A percentile compares a stretch with the other conserved stretches of the same genome.
Evolutionary conservation across 2,888 invertebrate genomes (phyloP).

Genomic region (Apamea sordens): DNA sequence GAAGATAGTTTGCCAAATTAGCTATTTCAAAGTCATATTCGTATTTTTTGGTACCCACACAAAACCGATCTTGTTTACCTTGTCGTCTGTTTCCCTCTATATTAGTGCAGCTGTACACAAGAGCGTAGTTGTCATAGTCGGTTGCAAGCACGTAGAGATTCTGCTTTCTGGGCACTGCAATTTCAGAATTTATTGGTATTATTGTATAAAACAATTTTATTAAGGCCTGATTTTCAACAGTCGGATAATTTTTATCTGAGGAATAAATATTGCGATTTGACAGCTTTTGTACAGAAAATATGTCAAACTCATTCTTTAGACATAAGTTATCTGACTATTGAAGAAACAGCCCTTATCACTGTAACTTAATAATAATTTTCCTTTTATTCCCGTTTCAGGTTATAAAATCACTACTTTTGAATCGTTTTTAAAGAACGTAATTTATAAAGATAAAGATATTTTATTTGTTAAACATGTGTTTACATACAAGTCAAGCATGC

Average conservation of each 20-base stretch:
- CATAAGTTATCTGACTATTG: no score
- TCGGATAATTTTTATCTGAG: background rate
- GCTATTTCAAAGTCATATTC: background rate
- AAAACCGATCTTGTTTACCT: slow-evolving; percentile 73
- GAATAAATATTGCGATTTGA: no score
- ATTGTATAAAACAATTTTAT: background rate
- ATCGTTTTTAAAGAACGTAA: background rate
- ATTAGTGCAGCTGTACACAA: slow-evolving; percentile 82
- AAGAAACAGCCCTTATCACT: background rate
- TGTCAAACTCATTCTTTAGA: no score
- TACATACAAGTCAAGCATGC: no score
- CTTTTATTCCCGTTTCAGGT: background rate
- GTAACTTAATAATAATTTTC: background rate
- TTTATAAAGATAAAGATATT: no score
- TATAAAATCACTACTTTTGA: background rate
- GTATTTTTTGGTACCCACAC: background rate
- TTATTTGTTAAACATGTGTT: no score
- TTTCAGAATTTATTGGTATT: background rate
- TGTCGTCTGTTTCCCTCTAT: slow-evolving; percentile 74
- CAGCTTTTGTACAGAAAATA: no score
- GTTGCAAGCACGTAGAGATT: slow-evolving; percentile 81
- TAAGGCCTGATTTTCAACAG: background rate
- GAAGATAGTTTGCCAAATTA: slow-evolving; percentile 25
- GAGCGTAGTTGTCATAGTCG: slow-evolving; percentile 80
- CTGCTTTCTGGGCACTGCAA: slow-evolving; percentile 63